Base-by-base conservation (phyloP, 2,113 vertebrate species). In the Strix uralensis region DNA sequence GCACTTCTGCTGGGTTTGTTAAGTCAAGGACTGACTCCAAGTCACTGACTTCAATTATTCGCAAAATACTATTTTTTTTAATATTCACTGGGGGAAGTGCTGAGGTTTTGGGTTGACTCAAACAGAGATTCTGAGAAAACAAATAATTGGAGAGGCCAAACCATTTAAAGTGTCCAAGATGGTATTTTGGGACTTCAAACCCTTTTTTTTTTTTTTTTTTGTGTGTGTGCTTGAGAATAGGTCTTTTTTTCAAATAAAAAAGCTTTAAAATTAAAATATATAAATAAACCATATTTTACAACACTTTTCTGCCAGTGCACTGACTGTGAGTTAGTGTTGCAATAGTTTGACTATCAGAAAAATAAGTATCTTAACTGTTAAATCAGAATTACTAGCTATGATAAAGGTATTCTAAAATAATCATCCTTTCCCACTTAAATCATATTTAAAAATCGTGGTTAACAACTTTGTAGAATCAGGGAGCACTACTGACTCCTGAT, bases 21-120 rank as follows among this genome's bases (percentile, higher is more conserved):
- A 63, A 5, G 7, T 7, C 2, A 85, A 58, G 8, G 20, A 46
- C 15, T 52, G 8, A 46, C 20, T 46, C 3, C 11, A 75, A 63
- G 20, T 52, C 13, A 36, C 15, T 77, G 49, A 40, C 4, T 57
- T 66, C 1, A 49, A 3, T 49, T 57, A 61, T 30, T 57, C 2
- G 59, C 21, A 38, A n/a, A 61, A 20, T 1, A 22, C 0, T 30
- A 1, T 52, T 92, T 78, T 87, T 36, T 4, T 55, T 36, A 34
- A 14, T 65, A 73, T 65, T 59, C 10, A 11, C 23, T 32, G 6
- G 0, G 5, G 12, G 14, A 7, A 20, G 6, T 13, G 2, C 23
- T 26, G 46, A 46, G 13, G 4, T 5, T 77, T 67, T 69, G 14
- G 3, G 1, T 58, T 65, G 15, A 16, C 2, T 46, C 5, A 59